Evolutionary conservation across 1,140 invertebrate species (phyloP).

Genomic region (Uloborus diversus): DNA sequence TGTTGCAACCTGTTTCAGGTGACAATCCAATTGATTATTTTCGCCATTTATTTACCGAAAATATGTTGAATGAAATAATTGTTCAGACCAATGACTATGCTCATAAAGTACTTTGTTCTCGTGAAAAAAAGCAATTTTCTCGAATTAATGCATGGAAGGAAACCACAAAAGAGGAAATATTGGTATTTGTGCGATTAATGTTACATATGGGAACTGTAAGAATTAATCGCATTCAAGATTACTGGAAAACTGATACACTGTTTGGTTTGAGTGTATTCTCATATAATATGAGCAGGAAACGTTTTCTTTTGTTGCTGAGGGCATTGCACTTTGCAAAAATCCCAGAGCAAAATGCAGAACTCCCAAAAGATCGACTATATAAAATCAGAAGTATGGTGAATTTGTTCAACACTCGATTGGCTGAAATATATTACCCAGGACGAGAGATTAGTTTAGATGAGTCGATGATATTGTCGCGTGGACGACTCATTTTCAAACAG

Average conservation of each 20-base stretch:
- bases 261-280: constrained; percentile 16
- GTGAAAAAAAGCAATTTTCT: constrained; percentile 24
- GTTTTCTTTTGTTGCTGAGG: constrained; percentile 29
- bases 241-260: constrained; percentile 21
- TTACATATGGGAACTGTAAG: constrained; percentile 18
- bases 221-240: constrained; percentile 33
- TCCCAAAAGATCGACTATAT: constrained; percentile 10
- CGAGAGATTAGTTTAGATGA: not conserved
- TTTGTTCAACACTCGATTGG: not conserved
- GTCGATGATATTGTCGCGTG: too few relatives aligned
- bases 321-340: constrained; percentile 30
- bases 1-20: constrained; percentile 14
- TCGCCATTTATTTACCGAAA: constrained; percentile 16
- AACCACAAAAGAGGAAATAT: constrained; percentile 14
- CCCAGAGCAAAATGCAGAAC: constrained; percentile 6
- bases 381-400: not conserved
- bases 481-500: too few relatives aligned
- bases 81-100: constrained; percentile 26
- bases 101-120: not conserved
- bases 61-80: constrained; percentile 13
- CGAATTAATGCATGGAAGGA: constrained; percentile 20
- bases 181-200: constrained; percentile 9
- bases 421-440: not conserved
- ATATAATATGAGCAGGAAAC: constrained; percentile 22
- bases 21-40: constrained; percentile 7